Conservation (phyloP, 2,797 vertebrate species). For the Silurus lanzhouensis region DNA sequence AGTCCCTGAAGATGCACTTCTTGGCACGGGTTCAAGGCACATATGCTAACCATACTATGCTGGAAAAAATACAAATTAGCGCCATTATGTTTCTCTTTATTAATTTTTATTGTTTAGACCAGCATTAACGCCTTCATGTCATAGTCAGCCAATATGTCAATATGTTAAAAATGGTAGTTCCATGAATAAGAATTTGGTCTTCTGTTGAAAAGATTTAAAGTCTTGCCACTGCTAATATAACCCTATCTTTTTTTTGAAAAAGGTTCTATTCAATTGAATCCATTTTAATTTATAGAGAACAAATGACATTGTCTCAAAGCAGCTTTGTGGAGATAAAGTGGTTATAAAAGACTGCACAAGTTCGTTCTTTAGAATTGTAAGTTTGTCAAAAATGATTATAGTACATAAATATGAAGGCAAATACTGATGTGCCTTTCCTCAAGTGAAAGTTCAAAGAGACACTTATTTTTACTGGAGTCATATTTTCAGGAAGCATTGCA, state of each 20-base stretch:
- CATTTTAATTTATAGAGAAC: too few species aligned
- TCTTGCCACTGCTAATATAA: not conserved
- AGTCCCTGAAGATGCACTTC: not conserved
- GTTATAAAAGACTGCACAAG: too few species aligned
- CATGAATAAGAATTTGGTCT: not conserved
- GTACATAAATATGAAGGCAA: too few species aligned
- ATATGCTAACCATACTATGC: not conserved
- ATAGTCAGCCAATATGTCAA: not conserved
- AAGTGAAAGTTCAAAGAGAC: too few species aligned
- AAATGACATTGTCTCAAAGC: too few species aligned
- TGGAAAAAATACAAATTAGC: not conserved
- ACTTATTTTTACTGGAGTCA: too few species aligned
- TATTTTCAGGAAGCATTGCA: not conserved
- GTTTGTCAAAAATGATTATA: too few species aligned
- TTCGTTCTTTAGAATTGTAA: too few species aligned
- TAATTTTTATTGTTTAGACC: not conserved
- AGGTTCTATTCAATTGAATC: not conserved
- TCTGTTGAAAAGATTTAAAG: not conserved
- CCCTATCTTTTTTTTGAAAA: not conserved
- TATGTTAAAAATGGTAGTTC: not conserved
- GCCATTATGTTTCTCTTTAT: not conserved
- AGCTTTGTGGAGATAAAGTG: too few species aligned
- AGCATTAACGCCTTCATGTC: not conserved
- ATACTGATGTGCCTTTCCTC: too few species aligned
- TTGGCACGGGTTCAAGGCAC: not conserved